Base-by-base conservation (phyloP, 2,113 vertebrate species). In the Osmerus mordax region DNA sequence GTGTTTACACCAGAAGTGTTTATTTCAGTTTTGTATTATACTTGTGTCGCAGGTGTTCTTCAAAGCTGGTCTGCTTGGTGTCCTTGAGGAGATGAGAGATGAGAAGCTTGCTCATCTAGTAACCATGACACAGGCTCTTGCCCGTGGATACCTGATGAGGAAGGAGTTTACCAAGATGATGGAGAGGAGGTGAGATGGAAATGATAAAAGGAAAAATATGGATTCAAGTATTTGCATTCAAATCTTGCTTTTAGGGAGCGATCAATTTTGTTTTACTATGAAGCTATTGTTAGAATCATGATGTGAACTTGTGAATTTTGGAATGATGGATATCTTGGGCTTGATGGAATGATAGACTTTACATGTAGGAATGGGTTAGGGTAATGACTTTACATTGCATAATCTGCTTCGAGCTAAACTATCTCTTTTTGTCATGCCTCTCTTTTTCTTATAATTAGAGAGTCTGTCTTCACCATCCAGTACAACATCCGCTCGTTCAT, bases 71-170 rank as follows among this genome's bases (percentile, higher is more conserved):
- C 88, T 95, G 56, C 67, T 95, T 78, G 94, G 95, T 55, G 81
- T 89, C 11, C 89, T 96, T 72, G 95, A 95, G 92, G 95, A 94
- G 90, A 95, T 96, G 94, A 90, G 94, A 56, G 94, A 95, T 84
- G 94, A 96, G 25, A 62, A 95, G 76, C 81, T 96, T 82, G 58
- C 58, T 12, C 0, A 2, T 60, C 19, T 60, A 1, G 58, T 60
- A 21, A 60, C 58, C 58, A 60, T 60, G 58, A 60, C 58, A 2
- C 58, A 60, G 9, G 58, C 58, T 60, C 58, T 60, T 21, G 18
- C n/a, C 8, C 58, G 58, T 12, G 58, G 58, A 60, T 60, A 60
- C 19, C 18, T 60, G 9, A 60, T 60, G 58, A 60, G 58, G 21
- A 60, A 23, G 58, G 58, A 60, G 21, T 47, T 47, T 12, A 47